These are phyloP conservation scores for Morinoia aosen DNA, from an alignment of 2,888 invertebrate genomes.

Conservation along the genomic window DNA sequence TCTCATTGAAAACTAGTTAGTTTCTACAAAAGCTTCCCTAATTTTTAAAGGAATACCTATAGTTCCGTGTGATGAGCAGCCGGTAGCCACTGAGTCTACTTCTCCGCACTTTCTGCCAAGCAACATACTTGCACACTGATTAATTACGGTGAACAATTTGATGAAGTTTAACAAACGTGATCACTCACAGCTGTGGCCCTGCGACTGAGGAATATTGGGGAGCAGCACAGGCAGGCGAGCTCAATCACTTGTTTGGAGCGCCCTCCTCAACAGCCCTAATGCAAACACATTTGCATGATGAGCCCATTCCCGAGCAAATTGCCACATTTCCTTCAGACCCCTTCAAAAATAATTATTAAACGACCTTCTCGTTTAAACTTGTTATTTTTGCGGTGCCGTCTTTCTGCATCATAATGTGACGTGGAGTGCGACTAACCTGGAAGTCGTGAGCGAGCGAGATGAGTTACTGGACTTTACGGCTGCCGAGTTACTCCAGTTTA, in stretches of 20 bases:
- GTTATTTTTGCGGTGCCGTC: background rate
- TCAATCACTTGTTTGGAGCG: background rate
- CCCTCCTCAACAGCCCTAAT: constrained; percentile 12
- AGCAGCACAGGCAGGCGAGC: background rate
- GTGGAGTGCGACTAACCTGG: background rate
- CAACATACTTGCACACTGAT: background rate
- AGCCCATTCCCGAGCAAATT: constrained; percentile 10
- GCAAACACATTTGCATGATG: constrained; percentile 1
- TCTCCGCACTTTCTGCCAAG: background rate
- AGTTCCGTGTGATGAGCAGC: background rate
- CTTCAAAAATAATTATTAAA: constrained; percentile 12
- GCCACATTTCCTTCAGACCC: constrained; percentile 12
- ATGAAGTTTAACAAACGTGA: background rate
- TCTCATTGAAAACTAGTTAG: background rate
- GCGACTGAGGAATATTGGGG: background rate
- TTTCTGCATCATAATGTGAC: background rate
- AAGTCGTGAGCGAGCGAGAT: background rate
- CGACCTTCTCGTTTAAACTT: background rate
- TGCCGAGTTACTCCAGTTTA: too few species aligned
- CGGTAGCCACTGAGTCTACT: background rate
- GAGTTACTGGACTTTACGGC: background rate
- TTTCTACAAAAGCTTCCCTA: background rate
- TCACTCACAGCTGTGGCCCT: background rate
- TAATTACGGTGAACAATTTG: background rate
- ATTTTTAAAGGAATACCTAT: background rate